Evolutionary conservation across 2,113 vertebrate genomes (phyloP).

Genomic region (Anhinga anhinga): DNA sequence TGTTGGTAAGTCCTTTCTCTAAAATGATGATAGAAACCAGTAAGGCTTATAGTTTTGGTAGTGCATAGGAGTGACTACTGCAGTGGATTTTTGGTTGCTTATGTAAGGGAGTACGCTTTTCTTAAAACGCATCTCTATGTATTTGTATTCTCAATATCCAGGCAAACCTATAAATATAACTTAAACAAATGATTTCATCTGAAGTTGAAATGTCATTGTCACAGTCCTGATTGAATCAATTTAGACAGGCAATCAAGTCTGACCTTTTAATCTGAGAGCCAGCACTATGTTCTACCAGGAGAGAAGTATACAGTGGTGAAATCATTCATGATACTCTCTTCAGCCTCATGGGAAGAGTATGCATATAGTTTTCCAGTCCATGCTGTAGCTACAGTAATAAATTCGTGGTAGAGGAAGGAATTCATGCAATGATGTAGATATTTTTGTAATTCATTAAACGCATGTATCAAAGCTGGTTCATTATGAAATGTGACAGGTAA

Average conservation of each 20-base stretch:
- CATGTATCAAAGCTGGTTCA: not conserved
- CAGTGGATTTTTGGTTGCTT: not conserved
- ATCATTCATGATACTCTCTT: not conserved
- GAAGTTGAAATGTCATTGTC: not conserved
- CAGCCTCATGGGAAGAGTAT: not conserved
- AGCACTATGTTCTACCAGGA: not conserved
- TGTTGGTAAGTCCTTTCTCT: not conserved
- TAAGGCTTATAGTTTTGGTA: not conserved
- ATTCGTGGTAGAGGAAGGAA: not conserved
- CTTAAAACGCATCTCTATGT: not conserved
- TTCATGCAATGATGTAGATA: not conserved
- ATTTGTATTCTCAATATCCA: not conserved
- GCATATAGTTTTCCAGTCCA: not conserved
- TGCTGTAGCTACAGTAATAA: not conserved
- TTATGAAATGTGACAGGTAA: not conserved
- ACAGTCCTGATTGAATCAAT: not conserved
- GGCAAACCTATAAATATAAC: not conserved
- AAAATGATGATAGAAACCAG: not conserved
- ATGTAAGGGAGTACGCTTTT: not conserved
- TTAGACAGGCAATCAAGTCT: not conserved
- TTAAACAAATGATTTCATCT: not conserved
- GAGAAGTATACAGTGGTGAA: not conserved
- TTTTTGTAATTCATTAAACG: not conserved
- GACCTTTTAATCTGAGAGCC: not conserved
- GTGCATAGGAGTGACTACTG: not conserved